Evolutionary conservation across 2,888 invertebrate genomes (phyloP).

Genomic region (Carpatolechia fugitivella): DNA sequence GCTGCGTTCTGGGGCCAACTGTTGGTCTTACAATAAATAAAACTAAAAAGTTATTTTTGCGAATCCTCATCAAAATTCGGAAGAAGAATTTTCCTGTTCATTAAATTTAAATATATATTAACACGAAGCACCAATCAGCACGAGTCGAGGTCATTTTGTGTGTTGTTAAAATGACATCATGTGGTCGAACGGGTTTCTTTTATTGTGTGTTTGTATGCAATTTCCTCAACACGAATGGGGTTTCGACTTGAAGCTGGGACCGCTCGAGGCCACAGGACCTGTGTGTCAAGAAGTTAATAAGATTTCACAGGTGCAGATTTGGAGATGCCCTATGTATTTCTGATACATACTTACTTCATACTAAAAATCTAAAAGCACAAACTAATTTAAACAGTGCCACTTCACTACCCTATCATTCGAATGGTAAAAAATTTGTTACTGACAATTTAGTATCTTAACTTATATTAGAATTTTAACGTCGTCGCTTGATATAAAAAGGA

Average conservation of each 20-base stretch:
- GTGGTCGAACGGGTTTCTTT: constrained; percentile 7
- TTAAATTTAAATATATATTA: background rate
- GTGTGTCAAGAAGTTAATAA: background rate
- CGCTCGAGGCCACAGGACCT: constrained; percentile 6
- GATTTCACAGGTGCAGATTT: background rate
- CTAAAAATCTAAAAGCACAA: no score
- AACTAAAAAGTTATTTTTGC: background rate
- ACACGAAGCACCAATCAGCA: background rate
- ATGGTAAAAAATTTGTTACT: no score
- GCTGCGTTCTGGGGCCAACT: no score
- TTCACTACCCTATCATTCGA: no score
- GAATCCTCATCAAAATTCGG: background rate
- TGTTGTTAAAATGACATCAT: constrained; percentile 16
- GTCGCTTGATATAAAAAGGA: no score
- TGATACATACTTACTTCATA: no score
- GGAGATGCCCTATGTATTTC: no score
- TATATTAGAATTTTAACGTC: no score
- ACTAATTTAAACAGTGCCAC: no score
- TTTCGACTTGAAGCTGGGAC: background rate
- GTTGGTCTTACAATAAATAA: no score
- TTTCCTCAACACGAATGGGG: constrained; percentile 8
- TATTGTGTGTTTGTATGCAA: background rate
- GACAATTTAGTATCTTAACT: no score
- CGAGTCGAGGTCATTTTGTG: background rate
- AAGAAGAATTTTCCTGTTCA: background rate